Percentiles rank a stretch among this genome's conserved stretches.
These are phyloP conservation scores for Pandion haliaetus DNA, from an alignment of 2,113 vertebrate species.

Conservation along the genomic window DNA sequence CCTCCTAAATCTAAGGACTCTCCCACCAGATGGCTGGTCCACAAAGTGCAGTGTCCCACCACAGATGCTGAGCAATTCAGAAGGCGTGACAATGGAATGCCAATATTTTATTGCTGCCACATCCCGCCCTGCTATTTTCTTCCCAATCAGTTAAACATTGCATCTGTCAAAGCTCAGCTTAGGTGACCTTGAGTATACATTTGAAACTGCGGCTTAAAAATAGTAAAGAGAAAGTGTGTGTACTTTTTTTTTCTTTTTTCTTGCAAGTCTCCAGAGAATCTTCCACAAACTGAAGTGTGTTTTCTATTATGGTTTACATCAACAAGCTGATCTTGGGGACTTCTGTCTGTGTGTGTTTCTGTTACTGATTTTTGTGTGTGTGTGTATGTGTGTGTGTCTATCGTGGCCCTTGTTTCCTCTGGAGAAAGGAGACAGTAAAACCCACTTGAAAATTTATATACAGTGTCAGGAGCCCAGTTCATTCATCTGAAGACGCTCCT, in stretches of 20 bases:
- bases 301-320: slow-evolving; percentile 49
- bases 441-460: slow-evolving; percentile 55
- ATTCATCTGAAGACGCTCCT: slow-evolving; percentile 48
- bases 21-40: slow-evolving; percentile 9
- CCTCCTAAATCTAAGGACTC: not conserved
- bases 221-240: not conserved
- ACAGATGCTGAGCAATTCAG: not conserved
- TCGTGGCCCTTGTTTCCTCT: not conserved
- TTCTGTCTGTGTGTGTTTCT: slow-evolving; percentile 21
- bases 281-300: not conserved
- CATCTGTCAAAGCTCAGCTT: slow-evolving; percentile 18
- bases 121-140: not conserved
- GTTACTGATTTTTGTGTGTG: not conserved
- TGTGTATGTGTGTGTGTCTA: not conserved
- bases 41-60: not conserved
- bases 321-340: slow-evolving; percentile 8
- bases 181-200: not conserved
- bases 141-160: not conserved
- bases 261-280: slow-evolving; percentile 12
- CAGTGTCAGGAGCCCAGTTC: slow-evolving; percentile 17
- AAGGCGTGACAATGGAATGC: not conserved
- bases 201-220: slow-evolving; percentile 13
- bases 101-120: not conserved
- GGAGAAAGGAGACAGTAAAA: slow-evolving; percentile 54
- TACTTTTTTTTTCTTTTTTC: not conserved